Conservation (phyloP, 35 echinoderm and acorn worm genomes). For the Apostichopus californicus region DNA sequence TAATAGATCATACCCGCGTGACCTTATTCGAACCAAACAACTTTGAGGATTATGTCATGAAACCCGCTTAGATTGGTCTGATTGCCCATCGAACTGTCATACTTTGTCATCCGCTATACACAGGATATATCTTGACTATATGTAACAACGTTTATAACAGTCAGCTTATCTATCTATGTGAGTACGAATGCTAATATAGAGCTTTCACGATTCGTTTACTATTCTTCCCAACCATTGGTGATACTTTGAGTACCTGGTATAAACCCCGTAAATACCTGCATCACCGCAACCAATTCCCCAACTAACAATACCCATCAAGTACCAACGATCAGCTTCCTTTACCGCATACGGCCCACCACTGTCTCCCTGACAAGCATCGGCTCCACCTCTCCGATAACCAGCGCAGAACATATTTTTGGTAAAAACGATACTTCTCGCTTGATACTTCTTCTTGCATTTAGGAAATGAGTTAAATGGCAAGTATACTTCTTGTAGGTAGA, state of each 20-base stretch:
- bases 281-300: conserved; percentile 87
- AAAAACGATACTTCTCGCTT: neutral
- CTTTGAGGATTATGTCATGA: too few relatives aligned
- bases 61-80: too few relatives aligned
- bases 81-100: too few relatives aligned
- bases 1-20: too few relatives aligned
- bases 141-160: too few relatives aligned
- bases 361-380: conserved; percentile 67
- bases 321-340: conserved; percentile 2
- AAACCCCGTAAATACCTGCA: conserved; percentile 78
- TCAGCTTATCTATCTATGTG: too few relatives aligned
- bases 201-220: neutral
- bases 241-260: conserved; percentile 69
- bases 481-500: conserved; percentile 69
- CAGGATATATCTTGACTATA: too few relatives aligned
- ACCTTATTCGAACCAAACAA: too few relatives aligned
- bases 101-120: too few relatives aligned
- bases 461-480: conserved; percentile 55
- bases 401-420: too few relatives aligned
- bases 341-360: conserved; percentile 50
- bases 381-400: neutral
- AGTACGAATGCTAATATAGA: too few relatives aligned
- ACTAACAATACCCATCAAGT: conserved; percentile 74
- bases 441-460: conserved; percentile 57
- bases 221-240: conserved; percentile 54